Evolutionary conservation across 2,113 vertebrate species (phyloP).

Genomic region (Mirounga angustirostris): DNA sequence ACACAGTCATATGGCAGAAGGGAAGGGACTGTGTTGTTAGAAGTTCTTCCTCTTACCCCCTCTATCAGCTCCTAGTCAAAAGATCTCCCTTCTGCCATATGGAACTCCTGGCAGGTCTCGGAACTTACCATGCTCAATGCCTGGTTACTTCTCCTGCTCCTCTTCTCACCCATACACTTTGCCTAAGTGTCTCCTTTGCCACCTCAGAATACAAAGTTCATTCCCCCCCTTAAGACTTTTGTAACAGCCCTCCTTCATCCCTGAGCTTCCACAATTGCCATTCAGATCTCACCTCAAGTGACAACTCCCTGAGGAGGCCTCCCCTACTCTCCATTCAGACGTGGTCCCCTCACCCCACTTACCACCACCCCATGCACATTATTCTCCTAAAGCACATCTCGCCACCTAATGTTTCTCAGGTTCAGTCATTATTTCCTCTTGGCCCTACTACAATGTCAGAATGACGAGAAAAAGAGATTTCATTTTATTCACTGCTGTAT

Average conservation of each 20-base stretch:
- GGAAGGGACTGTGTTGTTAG: background rate
- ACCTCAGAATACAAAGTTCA: background rate
- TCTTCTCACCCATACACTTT: background rate
- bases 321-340: background rate
- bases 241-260: background rate
- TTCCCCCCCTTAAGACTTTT: background rate
- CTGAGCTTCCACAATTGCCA: background rate
- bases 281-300: constrained; percentile 36
- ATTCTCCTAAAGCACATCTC: background rate
- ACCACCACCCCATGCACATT: background rate
- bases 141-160: accelerated
- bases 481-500: background rate
- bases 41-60: background rate
- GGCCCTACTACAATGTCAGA: background rate
- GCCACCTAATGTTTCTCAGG: background rate
- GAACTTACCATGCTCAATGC: background rate
- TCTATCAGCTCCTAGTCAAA: background rate
- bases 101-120: background rate
- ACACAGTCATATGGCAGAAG: background rate
- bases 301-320: background rate
- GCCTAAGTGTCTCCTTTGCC: background rate
- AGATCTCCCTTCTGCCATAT: background rate
- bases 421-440: background rate
- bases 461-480: background rate
- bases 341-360: background rate